Evolutionary conservation across 2,888 invertebrate genomes (phyloP), one percentile per base, ranked within the genome.

Genomic region (Ecliptopera silaceata): DNA sequence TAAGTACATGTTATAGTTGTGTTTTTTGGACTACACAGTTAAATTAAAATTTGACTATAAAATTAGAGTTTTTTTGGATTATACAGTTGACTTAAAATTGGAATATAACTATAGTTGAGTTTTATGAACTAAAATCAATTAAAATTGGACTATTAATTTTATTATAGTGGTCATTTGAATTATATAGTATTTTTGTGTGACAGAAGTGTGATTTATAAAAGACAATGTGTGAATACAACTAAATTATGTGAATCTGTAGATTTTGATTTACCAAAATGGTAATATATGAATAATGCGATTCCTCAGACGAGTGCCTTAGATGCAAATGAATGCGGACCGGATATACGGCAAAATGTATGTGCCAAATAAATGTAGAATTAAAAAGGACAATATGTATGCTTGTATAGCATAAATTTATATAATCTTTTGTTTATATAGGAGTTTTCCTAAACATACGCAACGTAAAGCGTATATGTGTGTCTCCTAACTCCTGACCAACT

Each of bases 401-500:
- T 71, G 74, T 69, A 71, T 75, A 69, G 67, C 22, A 22, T 22
- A 62, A 47, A 57, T 69, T 41, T 45, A 46, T 66, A 58, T 70
- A 68, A 61, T 62, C 56, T 64, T 61, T 62, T 53, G 50, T 59
- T 63, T 61, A 63, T 63, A 68, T 62, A 68, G 54, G 47, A 45
- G 68, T 71, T 72, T 74, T 70, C 69, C 69, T 75, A 68, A 54
- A 68, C 68, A 67, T 69, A 47, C 29, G 46, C 0, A 12, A 46
- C n/a, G 13, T 53, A 58, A 49, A 3, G 58, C 51, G 43, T 44
- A 47, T 41, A 26, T 84, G 87, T 86, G 84, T 85, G 84, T 80
- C 80, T 86, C 88, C 86, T 89, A 85, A 83, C 80, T 80, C 87
- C 88, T 77, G 90, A 90, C 90, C 91, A 90, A 91, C 70, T 79